Percentiles rank a stretch among this genome's conserved stretches.
Conservation (phyloP, 2,797 vertebrate species). For the Aulostomus chinensis region DNA sequence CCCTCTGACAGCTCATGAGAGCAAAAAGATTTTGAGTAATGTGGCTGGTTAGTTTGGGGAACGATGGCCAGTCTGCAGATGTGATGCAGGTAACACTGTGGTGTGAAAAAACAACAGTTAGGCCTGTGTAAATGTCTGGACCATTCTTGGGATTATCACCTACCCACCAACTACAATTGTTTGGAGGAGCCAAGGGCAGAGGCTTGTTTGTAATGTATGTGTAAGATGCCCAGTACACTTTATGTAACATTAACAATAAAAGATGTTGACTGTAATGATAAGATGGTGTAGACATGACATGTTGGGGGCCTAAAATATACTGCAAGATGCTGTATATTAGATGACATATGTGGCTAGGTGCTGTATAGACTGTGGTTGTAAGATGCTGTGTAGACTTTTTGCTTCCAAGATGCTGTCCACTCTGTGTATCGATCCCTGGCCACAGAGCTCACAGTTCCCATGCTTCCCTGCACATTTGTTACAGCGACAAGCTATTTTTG, state of each 20-base stretch:
- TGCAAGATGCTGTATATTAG: background rate
- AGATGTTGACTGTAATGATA: conserved; percentile 8
- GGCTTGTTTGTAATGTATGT: conserved; percentile 33
- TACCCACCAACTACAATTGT: conserved; percentile 69
- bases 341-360: conserved; percentile 37
- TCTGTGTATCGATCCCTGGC: conserved; percentile 67
- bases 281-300: background rate
- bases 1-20: conserved; percentile 36
- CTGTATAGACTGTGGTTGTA: conserved; percentile 26
- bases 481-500: conserved; percentile 82
- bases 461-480: conserved; percentile 71
- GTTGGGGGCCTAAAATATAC: background rate
- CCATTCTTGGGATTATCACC: conserved; percentile 75
- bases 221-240: conserved; percentile 11
- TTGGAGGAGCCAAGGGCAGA: conserved; percentile 39
- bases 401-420: conserved; percentile 57
- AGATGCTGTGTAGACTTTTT: conserved; percentile 60
- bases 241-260: background rate
- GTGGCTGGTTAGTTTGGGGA: conserved; percentile 58
- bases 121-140: conserved; percentile 79
- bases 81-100: conserved; percentile 79
- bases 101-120: conserved; percentile 82
- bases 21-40: conserved; percentile 45
- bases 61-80: conserved; percentile 70
- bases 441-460: conserved; percentile 71